A percentile compares a stretch with the other conserved stretches of the same genome.
Conservation (phyloP, 2,888 invertebrate species). For the Lissonota sp. region DNA sequence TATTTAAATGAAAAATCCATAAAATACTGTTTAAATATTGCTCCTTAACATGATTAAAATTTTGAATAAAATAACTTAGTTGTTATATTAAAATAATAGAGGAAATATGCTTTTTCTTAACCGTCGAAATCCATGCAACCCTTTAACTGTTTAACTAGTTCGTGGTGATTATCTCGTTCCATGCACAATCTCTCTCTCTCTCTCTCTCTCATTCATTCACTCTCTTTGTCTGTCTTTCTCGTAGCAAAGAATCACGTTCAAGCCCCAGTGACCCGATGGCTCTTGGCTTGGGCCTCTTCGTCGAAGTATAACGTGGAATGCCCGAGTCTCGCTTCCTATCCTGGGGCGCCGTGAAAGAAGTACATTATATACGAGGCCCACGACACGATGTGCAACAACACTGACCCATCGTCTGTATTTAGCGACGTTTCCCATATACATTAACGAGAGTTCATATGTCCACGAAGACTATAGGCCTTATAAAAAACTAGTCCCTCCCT, state of each 20-base stretch:
- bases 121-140: too few species aligned
- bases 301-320: constrained; percentile 60
- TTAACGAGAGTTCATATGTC: neutral
- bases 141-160: constrained; percentile 38
- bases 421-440: neutral
- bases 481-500: neutral
- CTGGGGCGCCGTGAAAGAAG: neutral
- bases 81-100: too few species aligned
- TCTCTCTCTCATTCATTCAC: neutral
- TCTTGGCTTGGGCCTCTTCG: constrained; percentile 43
- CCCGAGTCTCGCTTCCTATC: constrained; percentile 50
- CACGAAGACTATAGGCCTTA: neutral
- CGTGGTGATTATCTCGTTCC: constrained; percentile 39
- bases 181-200: constrained; percentile 28
- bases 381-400: constrained; percentile 13
- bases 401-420: constrained; percentile 16
- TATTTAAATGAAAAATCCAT: too few species aligned
- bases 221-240: constrained; percentile 5
- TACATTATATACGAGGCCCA: constrained; percentile 34
- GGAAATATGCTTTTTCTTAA: too few species aligned
- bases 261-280: constrained; percentile 67
- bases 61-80: too few species aligned
- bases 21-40: too few species aligned
- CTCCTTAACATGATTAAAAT: too few species aligned
- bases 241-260: constrained; percentile 52